phyloP scores from a whole-genome alignment of 2,113 vertebrate genomes.

The Oncorhynchus masou region DNA sequence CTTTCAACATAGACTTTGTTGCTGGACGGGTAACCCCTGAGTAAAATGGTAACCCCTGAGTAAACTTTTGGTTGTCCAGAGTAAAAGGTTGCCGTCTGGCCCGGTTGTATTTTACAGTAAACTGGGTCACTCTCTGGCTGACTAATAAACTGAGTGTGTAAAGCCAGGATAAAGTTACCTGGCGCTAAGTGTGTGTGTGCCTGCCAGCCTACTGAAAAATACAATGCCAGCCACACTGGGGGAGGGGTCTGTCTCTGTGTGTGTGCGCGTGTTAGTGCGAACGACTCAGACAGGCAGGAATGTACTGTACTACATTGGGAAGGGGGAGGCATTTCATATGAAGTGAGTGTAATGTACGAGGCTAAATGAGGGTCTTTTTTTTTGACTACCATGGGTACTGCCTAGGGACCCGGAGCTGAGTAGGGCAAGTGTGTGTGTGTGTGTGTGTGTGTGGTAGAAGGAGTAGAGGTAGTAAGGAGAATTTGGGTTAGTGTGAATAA shows the following conservation, averaged over 20 bases:
- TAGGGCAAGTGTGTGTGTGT: constrained; percentile 6
- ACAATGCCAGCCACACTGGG: background rate
- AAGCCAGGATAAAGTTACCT: constrained; percentile 53
- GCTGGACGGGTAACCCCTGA: background rate
- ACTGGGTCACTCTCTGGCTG: constrained; percentile 65
- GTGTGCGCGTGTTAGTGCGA: background rate
- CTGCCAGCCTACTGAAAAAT: constrained; percentile 19
- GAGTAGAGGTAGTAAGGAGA: constrained; percentile 43
- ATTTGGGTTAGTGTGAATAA: constrained; percentile 70
- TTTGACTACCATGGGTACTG: constrained; percentile 55
- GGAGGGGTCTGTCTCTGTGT: background rate
- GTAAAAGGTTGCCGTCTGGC: constrained; percentile 57
- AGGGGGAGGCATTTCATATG: constrained; percentile 4
- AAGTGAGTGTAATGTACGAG: constrained; percentile 4
- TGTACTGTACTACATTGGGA: constrained; percentile 23
- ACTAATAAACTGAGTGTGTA: constrained; percentile 43
- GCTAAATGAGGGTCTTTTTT: constrained; percentile 31
- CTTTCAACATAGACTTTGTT: background rate
- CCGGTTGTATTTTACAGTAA: constrained; percentile 38
- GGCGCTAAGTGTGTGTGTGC: background rate
- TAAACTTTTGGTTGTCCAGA: background rate
- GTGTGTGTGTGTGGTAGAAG: constrained; percentile 25
- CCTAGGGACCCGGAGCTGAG: constrained; percentile 61
- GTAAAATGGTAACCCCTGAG: background rate
- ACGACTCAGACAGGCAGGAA: constrained; percentile 36